Percentiles rank a stretch among this genome's conserved stretches.
Conservation (phyloP, 1,140 invertebrate genomes). For the Pseudomyrmex sp. region DNA sequence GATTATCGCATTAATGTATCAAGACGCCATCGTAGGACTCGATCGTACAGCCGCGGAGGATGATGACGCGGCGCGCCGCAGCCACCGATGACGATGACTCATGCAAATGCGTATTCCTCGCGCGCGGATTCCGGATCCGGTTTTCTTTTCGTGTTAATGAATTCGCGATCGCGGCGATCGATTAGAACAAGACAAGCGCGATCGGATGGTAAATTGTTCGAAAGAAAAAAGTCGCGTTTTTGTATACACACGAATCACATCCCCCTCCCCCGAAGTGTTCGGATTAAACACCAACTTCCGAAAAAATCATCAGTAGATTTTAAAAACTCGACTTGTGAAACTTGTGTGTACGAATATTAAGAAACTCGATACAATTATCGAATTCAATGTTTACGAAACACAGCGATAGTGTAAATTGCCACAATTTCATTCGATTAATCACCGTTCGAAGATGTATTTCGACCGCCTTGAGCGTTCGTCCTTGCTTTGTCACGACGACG, state of each 20-base stretch:
- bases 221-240: conserved; percentile 27
- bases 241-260: background rate
- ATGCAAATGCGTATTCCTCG: conserved; percentile 65
- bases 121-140: conserved; percentile 74
- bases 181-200: conserved; percentile 48
- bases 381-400: background rate
- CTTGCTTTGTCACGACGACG: background rate
- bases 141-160: conserved; percentile 72
- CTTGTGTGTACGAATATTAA: background rate
- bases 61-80: conserved; percentile 44
- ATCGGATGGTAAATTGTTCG: conserved; percentile 64
- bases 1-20: conserved; percentile 74
- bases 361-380: background rate
- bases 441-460: background rate
- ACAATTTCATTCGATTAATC: conserved; percentile 5
- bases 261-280: background rate
- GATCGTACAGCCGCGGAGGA: conserved; percentile 19
- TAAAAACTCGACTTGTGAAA: background rate
- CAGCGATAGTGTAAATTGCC: background rate
- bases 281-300: background rate
- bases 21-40: conserved; percentile 47
- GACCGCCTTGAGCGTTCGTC: background rate
- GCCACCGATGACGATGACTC: conserved; percentile 69
- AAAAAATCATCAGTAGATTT: background rate
- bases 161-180: conserved; percentile 51